These are phyloP conservation scores for Hirundichthys speculiger DNA, from an alignment of 2,113 vertebrate genomes.

Conservation along the genomic window DNA sequence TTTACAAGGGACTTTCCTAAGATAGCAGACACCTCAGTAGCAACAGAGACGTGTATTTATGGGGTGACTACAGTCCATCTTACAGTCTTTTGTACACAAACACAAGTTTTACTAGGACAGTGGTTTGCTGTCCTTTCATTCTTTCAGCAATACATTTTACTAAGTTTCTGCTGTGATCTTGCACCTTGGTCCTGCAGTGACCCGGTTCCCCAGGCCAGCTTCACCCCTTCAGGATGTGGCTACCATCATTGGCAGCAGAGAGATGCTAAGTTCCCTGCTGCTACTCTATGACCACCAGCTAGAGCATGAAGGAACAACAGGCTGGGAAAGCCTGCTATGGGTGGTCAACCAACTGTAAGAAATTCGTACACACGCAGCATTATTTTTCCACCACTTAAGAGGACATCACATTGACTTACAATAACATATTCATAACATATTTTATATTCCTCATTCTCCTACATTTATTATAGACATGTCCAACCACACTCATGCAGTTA, in stretches of 20 bases:
- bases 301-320: constrained; percentile 94
- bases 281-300: constrained; percentile 95
- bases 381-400: no score
- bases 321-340: constrained; percentile 97
- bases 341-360: constrained; percentile 98
- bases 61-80: no score
- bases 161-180: background rate
- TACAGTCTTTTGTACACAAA: no score
- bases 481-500: no score
- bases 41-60: background rate
- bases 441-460: no score
- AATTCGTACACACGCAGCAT: background rate
- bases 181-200: constrained; percentile 80
- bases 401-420: background rate
- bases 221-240: constrained; percentile 96
- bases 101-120: no score
- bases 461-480: no score
- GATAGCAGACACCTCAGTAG: background rate
- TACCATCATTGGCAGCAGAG: constrained; percentile 92
- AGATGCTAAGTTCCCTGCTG: constrained; percentile 88
- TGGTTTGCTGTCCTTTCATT: background rate
- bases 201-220: constrained; percentile 92
- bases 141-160: background rate
- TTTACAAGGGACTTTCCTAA: background rate
- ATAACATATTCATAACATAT: no score